Base-by-base conservation (phyloP, 2,888 invertebrate genomes). In the Drosophila siamana region DNA sequence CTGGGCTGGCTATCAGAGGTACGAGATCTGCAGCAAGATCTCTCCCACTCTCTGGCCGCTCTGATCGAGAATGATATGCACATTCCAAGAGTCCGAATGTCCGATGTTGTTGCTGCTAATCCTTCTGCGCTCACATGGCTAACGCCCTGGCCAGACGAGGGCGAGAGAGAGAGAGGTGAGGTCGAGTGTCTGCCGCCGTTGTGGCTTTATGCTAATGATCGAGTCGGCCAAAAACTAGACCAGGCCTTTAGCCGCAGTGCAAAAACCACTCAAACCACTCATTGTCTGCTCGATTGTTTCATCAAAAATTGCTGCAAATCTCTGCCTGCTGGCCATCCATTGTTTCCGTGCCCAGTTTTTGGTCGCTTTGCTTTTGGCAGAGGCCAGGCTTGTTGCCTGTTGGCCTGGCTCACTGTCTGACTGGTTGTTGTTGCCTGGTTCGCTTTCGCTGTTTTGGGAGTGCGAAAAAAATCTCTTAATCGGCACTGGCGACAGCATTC, bases 391-490 rank as follows among this genome's bases (percentile, higher is more conserved):
- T 19, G 43, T 62, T 43, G 61, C 41, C 52, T 28, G 44, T 51
- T 46, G 24, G 47, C 28, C n/a, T 7, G 26, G 13, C 33, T 41
- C 30, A 36, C 26, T 65, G 52, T 38, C 46, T 41, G 38, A 52
- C 57, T 52, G 26, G 38, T 51, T 40, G 65, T 52, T 16, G 38
- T 51, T 40, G 65, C n/a, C 33, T 60, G 61, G 26, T 26, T 63
- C n/a, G 19, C 24, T 44, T 55, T 33, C 44, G 36, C 59, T 60
- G 75, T 46, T 61, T 74, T 69, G 71, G 48, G 84, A 89, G 89
- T 85, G 89, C 85, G 85, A 84, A 86, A 84, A 84, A 78, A 89
- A 90, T 89, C 89, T 88, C 90, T 90, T 89, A 89, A 90, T 89
- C 89, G 88, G 86, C 84, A 89, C 80, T 89, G 89, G 89, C 89